These are phyloP conservation scores for Chelon labrosus DNA, from an alignment of 2,797 vertebrate genomes.

Conservation along the genomic window DNA sequence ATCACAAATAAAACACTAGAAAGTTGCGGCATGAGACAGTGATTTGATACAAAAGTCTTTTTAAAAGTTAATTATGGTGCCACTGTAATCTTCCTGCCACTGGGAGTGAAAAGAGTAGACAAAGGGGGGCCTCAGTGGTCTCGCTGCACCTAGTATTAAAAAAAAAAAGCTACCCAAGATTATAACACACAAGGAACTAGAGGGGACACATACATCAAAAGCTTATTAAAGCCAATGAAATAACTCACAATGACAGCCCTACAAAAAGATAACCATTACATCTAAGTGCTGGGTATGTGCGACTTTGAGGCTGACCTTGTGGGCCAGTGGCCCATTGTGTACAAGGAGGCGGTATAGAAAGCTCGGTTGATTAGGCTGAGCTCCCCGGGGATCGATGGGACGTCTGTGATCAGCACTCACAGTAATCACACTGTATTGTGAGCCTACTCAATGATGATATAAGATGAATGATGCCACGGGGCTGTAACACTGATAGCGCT, in stretches of 20 bases:
- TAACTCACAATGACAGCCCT: constrained; percentile 79
- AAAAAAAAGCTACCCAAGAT: constrained; percentile 60
- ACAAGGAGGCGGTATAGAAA: constrained; percentile 49
- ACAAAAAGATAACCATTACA: constrained; percentile 80
- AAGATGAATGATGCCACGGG: constrained; percentile 74
- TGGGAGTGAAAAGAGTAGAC: constrained; percentile 21
- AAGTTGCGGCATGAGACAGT: background rate
- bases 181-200: constrained; percentile 55
- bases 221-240: constrained; percentile 79
- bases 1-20: constrained; percentile 35
- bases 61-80: constrained; percentile 55
- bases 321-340: constrained; percentile 68
- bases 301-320: constrained; percentile 82
- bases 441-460: constrained; percentile 58
- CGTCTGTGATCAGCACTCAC: constrained; percentile 78
- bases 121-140: constrained; percentile 41
- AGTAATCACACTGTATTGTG: constrained; percentile 76
- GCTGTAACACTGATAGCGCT: constrained; percentile 42
- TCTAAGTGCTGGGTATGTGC: constrained; percentile 71
- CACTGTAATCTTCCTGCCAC: constrained; percentile 34
- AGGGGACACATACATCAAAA: constrained; percentile 78
- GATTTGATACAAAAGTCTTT: constrained; percentile 43
- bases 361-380: constrained; percentile 71
- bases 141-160: constrained; percentile 25
- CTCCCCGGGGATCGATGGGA: constrained; percentile 77